phyloP scores from a whole-genome alignment of 2,888 invertebrate genomes.

The Pammene fasciana region DNA sequence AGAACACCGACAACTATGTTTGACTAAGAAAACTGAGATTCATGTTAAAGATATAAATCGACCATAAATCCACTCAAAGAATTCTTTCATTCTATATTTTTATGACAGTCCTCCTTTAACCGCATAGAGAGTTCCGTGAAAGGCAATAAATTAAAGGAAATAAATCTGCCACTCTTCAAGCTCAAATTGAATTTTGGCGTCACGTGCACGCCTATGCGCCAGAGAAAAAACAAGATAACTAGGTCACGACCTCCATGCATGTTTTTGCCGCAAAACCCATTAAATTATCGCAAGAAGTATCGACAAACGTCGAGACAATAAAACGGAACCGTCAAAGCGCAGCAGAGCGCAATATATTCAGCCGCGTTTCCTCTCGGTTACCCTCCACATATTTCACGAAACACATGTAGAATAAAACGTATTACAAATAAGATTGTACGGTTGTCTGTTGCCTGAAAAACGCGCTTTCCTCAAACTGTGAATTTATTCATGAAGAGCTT shows the following conservation, averaged over 20 bases:
- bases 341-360: slow-evolving; percentile 37
- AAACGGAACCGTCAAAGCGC: slow-evolving; percentile 30
- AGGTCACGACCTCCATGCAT: slow-evolving; percentile 9
- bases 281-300: slow-evolving; percentile 32
- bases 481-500: slow-evolving; percentile 41
- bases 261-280: slow-evolving; percentile 27
- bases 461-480: slow-evolving; percentile 40
- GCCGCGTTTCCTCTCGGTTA: slow-evolving; percentile 23
- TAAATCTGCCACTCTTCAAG: no score
- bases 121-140: no score
- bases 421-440: slow-evolving; percentile 39
- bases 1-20: no score
- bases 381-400: slow-evolving; percentile 39
- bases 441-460: slow-evolving; percentile 41
- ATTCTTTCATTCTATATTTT: no score
- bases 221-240: slow-evolving; percentile 4
- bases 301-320: slow-evolving; percentile 36
- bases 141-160: no score
- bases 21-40: no score
- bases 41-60: no score
- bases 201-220: not conserved
- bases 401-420: slow-evolving; percentile 40
- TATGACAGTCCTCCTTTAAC: no score
- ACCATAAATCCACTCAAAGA: no score
- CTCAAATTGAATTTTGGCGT: not conserved